These are phyloP conservation scores for Littorina saxatilis DNA, from an alignment of 1,140 invertebrate genomes.

Conservation along the genomic window DNA sequence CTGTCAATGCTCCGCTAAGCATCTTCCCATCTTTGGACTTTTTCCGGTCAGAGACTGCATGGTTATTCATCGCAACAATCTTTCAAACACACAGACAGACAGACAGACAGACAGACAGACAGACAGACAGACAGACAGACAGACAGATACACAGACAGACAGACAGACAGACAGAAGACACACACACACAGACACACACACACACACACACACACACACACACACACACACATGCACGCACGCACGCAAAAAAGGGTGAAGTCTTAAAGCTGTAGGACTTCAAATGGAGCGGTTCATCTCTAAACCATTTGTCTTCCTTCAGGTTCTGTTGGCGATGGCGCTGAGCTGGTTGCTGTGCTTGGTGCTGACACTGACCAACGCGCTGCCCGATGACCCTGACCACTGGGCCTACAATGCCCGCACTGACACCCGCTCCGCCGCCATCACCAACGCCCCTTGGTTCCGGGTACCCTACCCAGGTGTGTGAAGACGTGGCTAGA, in stretches of 20 bases:
- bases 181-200: too few species aligned
- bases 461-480: slow-evolving; percentile 91
- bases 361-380: slow-evolving; percentile 83
- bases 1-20: slow-evolving; percentile 78
- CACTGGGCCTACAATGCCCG: slow-evolving; percentile 85
- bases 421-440: slow-evolving; percentile 86
- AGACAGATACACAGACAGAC: neutral
- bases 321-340: slow-evolving; percentile 87
- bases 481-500: slow-evolving; percentile 60
- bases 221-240: too few species aligned
- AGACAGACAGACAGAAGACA: too few species aligned
- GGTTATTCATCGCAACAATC: neutral
- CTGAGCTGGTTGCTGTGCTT: slow-evolving; percentile 88
- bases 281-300: too few species aligned
- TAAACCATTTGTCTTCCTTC: too few species aligned
- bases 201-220: too few species aligned
- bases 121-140: neutral
- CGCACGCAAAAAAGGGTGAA: too few species aligned
- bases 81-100: neutral
- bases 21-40: slow-evolving; percentile 27
- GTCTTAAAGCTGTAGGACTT: too few species aligned
- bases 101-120: neutral
- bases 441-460: slow-evolving; percentile 87
- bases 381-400: slow-evolving; percentile 79
- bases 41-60: slow-evolving; percentile 26